A percentile compares a stretch with the other conserved stretches of the same genome.
Evolutionary conservation across 2,888 invertebrate species (phyloP).

Genomic region (Trachelus iudaicus): DNA sequence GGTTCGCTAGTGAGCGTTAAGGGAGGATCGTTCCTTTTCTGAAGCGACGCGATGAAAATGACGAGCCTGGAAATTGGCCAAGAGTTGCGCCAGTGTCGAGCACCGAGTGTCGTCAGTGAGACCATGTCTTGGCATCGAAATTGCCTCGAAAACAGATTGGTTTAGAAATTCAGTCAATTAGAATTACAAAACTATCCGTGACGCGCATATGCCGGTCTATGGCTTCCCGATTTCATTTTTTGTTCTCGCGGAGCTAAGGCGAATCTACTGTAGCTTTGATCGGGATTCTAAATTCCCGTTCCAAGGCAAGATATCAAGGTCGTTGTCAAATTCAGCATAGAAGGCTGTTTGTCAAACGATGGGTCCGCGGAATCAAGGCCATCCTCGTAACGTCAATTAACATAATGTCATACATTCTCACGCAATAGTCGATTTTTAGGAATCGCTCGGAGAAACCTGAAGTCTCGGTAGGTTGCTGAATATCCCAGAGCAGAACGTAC

Average conservation of each 20-base stretch:
- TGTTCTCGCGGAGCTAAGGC: not conserved
- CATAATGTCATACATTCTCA: not conserved
- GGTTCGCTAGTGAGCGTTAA: not conserved
- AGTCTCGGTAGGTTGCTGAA: not conserved
- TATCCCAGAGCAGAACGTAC: not conserved
- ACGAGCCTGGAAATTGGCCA: constrained; percentile 32
- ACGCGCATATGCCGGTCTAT: constrained; percentile 34
- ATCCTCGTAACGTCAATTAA: not conserved
- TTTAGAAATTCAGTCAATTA: constrained; percentile 54
- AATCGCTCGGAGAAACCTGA: not conserved
- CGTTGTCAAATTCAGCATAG: not conserved
- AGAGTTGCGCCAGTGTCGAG: constrained; percentile 35
- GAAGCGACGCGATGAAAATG: not conserved
- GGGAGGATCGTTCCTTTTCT: not conserved
- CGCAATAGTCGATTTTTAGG: not conserved
- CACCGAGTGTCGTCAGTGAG: constrained; percentile 9
- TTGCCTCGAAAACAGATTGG: constrained; percentile 28
- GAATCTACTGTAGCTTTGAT: not conserved
- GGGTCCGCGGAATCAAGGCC: not conserved
- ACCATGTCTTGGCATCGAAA: constrained; percentile 31
- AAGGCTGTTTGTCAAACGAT: not conserved
- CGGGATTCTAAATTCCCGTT: not conserved
- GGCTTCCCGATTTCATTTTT: constrained; percentile 37
- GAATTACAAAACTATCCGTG: constrained; percentile 56
- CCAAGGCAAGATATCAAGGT: not conserved